Percentiles rank a stretch among this genome's conserved stretches.
These are phyloP conservation scores for Tachycineta bicolor DNA, from an alignment of 2,113 vertebrate genomes.

Conservation along the genomic window DNA sequence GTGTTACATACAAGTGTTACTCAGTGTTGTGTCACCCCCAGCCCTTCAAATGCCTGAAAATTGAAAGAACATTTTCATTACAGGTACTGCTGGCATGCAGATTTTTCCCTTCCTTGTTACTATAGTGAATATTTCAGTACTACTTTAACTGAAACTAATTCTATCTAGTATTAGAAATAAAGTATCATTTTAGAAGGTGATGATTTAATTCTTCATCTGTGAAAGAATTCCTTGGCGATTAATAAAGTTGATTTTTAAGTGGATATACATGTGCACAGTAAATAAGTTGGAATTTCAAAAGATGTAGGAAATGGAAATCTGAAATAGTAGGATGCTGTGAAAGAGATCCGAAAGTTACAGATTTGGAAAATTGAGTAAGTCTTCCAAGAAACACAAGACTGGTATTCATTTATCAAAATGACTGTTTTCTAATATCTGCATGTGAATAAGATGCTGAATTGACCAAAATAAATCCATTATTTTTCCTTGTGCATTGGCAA, in stretches of 20 bases:
- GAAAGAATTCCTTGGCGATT: conserved; percentile 41
- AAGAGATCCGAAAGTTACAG: neutral
- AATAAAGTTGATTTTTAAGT: conserved; percentile 56
- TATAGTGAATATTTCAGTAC: conserved; percentile 31
- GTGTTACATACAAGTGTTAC: conserved; percentile 39
- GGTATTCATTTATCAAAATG: neutral
- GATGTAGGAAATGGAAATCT: neutral
- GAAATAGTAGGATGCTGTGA: neutral
- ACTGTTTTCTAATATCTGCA: neutral
- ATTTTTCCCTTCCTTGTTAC: conserved; percentile 44
- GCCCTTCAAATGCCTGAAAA: conserved; percentile 25
- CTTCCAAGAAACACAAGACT: conserved; percentile 27
- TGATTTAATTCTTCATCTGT: conserved; percentile 51
- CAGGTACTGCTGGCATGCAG: conserved; percentile 59
- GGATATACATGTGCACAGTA: neutral
- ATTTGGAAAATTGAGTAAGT: neutral
- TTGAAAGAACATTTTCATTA: conserved; percentile 41
- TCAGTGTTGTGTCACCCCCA: conserved; percentile 42
- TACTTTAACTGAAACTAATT: conserved; percentile 37
- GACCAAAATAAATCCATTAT: neutral
- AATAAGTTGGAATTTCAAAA: conserved; percentile 8
- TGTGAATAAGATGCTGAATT: neutral
- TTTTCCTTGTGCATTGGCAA: neutral
- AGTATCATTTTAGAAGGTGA: conserved; percentile 52
- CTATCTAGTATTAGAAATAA: conserved; percentile 62